phyloP scores from a whole-genome alignment of 2,113 vertebrate species.

The Phaethon lepturus region DNA sequence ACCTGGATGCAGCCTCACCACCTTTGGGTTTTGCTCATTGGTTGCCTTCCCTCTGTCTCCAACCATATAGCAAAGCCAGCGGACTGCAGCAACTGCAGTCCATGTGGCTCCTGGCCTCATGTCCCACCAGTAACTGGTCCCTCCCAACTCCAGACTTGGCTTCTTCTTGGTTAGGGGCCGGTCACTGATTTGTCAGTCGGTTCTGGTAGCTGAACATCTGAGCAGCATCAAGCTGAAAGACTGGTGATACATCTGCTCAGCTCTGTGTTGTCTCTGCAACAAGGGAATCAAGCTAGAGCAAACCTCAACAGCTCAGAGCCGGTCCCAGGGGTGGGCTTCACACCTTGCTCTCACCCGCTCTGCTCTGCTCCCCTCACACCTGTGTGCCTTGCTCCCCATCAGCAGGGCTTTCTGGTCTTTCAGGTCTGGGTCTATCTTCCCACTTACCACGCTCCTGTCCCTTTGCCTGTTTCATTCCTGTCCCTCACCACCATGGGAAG shows the following conservation, averaged over 20 bases:
- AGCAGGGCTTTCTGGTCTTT: not conserved
- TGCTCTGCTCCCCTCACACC: not conserved
- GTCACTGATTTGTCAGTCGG: not conserved
- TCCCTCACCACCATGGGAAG: not conserved
- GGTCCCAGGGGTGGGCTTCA: not conserved
- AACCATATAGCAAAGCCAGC: not conserved
- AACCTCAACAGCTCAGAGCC: not conserved
- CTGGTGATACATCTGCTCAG: not conserved
- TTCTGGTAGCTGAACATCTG: not conserved
- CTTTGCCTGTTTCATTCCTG: not conserved
- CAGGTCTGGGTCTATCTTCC: not conserved
- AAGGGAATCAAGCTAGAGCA: not conserved
- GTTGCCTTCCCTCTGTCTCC: not conserved
- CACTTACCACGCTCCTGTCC: not conserved
- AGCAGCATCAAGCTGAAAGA: not conserved
- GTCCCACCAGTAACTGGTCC: not conserved
- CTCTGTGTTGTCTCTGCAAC: not conserved
- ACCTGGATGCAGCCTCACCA: not conserved
- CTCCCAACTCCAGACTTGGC: not conserved
- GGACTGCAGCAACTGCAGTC: not conserved
- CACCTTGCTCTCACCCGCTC: not conserved
- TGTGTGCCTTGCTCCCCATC: fast-evolving
- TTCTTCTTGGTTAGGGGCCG: not conserved
- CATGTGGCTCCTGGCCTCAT: not conserved
- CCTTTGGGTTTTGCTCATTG: not conserved